phyloP scores from a whole-genome alignment of 2,888 invertebrate species.

The Cheiracanthium punctorium region DNA sequence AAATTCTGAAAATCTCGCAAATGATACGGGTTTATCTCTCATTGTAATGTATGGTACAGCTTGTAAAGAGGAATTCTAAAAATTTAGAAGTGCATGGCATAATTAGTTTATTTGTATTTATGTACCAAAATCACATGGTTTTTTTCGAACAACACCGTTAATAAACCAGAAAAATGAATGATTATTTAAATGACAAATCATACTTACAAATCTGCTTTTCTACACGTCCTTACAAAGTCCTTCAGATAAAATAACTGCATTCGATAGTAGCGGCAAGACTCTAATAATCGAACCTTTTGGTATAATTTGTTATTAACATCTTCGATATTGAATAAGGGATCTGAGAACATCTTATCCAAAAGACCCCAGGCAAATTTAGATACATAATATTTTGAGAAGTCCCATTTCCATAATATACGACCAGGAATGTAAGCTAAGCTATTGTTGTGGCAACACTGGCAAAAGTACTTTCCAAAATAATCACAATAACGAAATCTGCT shows the following conservation, averaged over 20 bases:
- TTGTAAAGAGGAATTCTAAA: too few relatives aligned
- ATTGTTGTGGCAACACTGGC: conserved; percentile 89
- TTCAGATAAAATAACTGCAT: conserved; percentile 83
- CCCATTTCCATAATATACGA: conserved; percentile 78
- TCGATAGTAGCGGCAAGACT: conserved; percentile 81
- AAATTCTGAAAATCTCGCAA: too few relatives aligned
- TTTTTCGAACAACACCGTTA: neutral
- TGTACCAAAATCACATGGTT: too few relatives aligned
- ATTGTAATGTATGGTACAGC: too few relatives aligned
- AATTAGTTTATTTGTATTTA: too few relatives aligned
- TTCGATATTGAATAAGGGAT: conserved; percentile 86
- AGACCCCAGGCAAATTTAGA: conserved; percentile 87
- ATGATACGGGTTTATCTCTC: too few relatives aligned
- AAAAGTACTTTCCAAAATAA: conserved; percentile 89
- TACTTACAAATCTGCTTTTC: conserved; percentile 82
- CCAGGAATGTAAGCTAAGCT: conserved; percentile 83
- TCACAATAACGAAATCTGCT: conserved; percentile 87
- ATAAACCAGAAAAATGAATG: neutral
- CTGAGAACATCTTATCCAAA: conserved; percentile 84
- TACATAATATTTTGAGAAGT: conserved; percentile 84
- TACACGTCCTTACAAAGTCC: conserved; percentile 84
- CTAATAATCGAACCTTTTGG: conserved; percentile 81
- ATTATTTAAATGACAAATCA: conserved; percentile 30
- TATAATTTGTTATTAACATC: conserved; percentile 84
- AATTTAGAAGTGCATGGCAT: too few relatives aligned